phyloP scores from a whole-genome alignment of 1,140 invertebrate genomes.

The Ceratina japonica region DNA sequence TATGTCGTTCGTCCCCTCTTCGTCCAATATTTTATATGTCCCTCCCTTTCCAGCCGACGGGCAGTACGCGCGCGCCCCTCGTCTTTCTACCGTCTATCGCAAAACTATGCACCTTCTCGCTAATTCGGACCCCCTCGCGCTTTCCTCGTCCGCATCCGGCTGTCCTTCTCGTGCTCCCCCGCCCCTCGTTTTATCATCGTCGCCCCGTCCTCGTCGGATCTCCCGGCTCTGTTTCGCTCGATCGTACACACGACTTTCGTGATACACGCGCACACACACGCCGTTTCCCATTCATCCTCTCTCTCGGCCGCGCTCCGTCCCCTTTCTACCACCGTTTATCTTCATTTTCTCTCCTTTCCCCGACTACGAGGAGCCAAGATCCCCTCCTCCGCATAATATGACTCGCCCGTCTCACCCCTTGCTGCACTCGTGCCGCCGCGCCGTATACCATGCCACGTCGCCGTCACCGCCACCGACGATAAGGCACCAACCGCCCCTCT shows the following conservation, averaged over 20 bases:
- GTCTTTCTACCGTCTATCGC: constrained; percentile 18
- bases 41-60: background rate
- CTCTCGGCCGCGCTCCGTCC: background rate
- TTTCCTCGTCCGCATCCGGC: background rate
- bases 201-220: constrained; percentile 18
- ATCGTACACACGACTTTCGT: constrained; percentile 34
- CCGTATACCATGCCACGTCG: constrained; percentile 53
- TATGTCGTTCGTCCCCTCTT: background rate
- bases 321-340: background rate
- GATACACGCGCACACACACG: constrained; percentile 12
- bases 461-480: constrained; percentile 55
- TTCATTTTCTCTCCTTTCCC: constrained; percentile 31
- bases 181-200: constrained; percentile 19
- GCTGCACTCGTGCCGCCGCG: constrained; percentile 31
- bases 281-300: background rate
- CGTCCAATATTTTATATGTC: background rate
- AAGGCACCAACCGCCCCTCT: constrained; percentile 63
- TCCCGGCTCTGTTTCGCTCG: constrained; percentile 31
- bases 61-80: background rate
- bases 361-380: constrained; percentile 42
- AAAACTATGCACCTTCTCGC: constrained; percentile 37
- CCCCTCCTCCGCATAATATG: constrained; percentile 38
- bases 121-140: constrained; percentile 23
- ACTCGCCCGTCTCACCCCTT: constrained; percentile 29
- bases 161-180: constrained; percentile 5